These are phyloP conservation scores for Aphidius colemani DNA, from an alignment of 2,888 invertebrate genomes.

Conservation along the genomic window DNA sequence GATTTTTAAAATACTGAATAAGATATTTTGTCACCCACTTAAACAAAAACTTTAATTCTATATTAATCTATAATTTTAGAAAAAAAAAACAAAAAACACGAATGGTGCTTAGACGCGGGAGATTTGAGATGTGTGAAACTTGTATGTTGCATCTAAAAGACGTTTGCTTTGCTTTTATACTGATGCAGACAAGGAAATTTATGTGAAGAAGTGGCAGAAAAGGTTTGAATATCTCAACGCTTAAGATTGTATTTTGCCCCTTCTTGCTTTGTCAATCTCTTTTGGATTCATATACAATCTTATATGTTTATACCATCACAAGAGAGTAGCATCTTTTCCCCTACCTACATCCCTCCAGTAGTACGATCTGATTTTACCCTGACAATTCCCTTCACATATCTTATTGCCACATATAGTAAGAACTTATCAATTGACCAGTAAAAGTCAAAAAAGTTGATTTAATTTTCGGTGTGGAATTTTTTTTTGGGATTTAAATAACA, in stretches of 20 bases:
- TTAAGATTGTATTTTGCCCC: conserved; percentile 19
- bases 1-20: neutral
- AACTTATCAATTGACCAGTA: neutral
- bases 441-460: neutral
- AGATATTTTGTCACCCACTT: conserved; percentile 9
- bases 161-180: conserved; percentile 60
- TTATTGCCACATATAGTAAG: conserved; percentile 34
- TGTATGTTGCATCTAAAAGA: conserved; percentile 59
- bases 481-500: too few species aligned
- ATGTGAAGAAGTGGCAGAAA: conserved; percentile 34
- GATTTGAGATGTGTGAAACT: conserved; percentile 51
- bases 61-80: neutral
- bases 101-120: conserved; percentile 33
- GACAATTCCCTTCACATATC: conserved; percentile 31
- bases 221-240: conserved; percentile 23
- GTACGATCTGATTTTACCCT: conserved; percentile 27
- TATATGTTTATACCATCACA: conserved; percentile 20
- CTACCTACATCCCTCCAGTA: conserved; percentile 14
- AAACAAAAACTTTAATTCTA: neutral
- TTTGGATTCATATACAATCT: conserved; percentile 25
- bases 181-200: conserved; percentile 43
- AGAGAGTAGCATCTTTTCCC: conserved; percentile 11
- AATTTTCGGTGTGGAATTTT: too few species aligned
- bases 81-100: conserved; percentile 20
- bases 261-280: conserved; percentile 15